phyloP scores from a whole-genome alignment of 2,797 vertebrate species.

The Dicrostonyx torquatus region DNA sequence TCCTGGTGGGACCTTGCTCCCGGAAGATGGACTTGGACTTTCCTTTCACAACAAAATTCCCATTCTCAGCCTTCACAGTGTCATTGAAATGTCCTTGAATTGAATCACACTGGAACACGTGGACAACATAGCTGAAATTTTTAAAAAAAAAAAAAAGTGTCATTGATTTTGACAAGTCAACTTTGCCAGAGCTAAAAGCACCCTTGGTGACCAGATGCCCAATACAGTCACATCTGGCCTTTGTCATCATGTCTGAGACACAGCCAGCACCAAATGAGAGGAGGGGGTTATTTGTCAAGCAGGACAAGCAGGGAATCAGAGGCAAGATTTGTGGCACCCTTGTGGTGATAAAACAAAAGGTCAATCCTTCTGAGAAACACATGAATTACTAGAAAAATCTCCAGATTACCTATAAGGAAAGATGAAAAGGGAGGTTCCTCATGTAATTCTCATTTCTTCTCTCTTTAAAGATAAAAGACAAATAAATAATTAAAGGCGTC shows the following conservation, averaged over 20 bases:
- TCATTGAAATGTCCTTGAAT: background rate
- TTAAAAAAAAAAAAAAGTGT: background rate
- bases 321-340: constrained; percentile 12
- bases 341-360: constrained; percentile 36
- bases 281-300: background rate
- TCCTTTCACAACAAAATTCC: background rate
- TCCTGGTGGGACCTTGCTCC: background rate
- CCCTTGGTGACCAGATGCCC: background rate
- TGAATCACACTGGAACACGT: background rate
- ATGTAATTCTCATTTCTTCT: constrained; percentile 18
- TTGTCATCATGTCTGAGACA: background rate
- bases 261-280: background rate
- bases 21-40: background rate
- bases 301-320: background rate
- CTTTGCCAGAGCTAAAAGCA: background rate
- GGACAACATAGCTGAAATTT: background rate
- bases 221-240: background rate
- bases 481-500: constrained; percentile 33
- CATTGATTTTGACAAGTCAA: background rate
- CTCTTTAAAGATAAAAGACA: constrained; percentile 21
- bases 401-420: background rate
- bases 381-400: background rate
- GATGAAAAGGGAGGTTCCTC: background rate
- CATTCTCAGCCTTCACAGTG: background rate
- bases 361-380: background rate